Conservation (phyloP, 1,140 invertebrate genomes). For the Drosophila melanica region DNA sequence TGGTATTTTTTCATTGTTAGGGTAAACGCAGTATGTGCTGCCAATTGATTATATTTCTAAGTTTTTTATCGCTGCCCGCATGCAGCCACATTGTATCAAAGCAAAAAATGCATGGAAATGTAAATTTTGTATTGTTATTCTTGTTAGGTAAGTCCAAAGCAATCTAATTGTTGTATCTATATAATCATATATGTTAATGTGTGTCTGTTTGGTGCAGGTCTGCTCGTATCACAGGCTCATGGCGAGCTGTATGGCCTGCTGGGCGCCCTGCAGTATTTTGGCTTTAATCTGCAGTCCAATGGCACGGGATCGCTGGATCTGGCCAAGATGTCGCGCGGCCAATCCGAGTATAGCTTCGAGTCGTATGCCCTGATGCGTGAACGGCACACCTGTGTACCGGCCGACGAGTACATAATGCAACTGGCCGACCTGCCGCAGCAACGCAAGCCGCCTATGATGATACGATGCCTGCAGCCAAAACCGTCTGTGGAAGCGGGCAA, state of each 20-base stretch:
- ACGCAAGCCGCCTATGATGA: constrained; percentile 67
- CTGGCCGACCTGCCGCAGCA: constrained; percentile 42
- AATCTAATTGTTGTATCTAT: neutral
- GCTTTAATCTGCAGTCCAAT: constrained; percentile 33
- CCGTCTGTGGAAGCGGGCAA: constrained; percentile 9
- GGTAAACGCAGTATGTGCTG: neutral
- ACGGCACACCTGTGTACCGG: constrained; percentile 45
- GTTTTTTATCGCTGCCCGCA: neutral
- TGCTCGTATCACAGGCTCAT: constrained; percentile 8
- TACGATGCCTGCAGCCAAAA: constrained; percentile 67
- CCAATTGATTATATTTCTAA: neutral
- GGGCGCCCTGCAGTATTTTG: constrained; percentile 55
- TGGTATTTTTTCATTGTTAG: neutral
- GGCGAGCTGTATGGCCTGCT: constrained; percentile 57
- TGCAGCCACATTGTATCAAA: constrained; percentile 14
- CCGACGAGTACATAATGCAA: constrained; percentile 70
- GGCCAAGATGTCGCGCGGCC: constrained; percentile 50
- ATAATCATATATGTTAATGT: neutral
- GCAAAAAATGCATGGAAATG: constrained; percentile 38
- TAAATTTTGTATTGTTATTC: constrained; percentile 12
- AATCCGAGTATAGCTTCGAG: constrained; percentile 59
- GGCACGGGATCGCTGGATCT: constrained; percentile 17
- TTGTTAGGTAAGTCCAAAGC: constrained; percentile 26
- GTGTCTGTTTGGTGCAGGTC: constrained; percentile 1
- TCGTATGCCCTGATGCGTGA: constrained; percentile 51